A percentile compares a stretch with the other conserved stretches of the same genome.
These are phyloP conservation scores for Clarias macrocephalus DNA, from an alignment of 2,113 vertebrate species.

Conservation along the genomic window DNA sequence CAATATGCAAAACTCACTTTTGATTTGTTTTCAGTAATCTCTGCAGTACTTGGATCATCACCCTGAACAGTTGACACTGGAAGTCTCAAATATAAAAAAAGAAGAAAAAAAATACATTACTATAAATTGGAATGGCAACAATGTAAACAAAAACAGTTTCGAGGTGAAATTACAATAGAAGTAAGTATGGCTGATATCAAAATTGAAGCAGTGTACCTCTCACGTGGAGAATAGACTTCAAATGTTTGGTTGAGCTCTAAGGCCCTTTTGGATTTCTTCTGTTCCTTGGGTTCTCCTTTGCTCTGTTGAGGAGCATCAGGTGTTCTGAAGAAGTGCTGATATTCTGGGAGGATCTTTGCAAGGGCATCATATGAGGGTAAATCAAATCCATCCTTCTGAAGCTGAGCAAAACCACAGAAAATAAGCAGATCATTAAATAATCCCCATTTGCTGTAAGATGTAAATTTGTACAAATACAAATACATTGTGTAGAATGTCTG, in stretches of 20 bases:
- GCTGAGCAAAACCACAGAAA: conserved; percentile 40
- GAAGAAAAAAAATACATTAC: no score
- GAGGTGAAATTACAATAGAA: neutral
- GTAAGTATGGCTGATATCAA: neutral
- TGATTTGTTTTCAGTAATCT: conserved; percentile 56
- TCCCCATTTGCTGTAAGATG: neutral
- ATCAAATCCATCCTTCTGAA: conserved; percentile 49
- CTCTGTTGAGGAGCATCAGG: conserved; percentile 35
- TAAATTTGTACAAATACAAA: neutral
- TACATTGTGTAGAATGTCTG: neutral
- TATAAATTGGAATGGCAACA: neutral
- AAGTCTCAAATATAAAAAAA: conserved; percentile 51
- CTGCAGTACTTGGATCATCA: conserved; percentile 41
- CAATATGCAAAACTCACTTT: conserved; percentile 56
- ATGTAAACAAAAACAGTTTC: neutral
- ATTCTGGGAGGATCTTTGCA: conserved; percentile 64
- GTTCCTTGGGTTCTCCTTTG: conserved; percentile 13
- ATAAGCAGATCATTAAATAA: neutral
- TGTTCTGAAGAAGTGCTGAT: conserved; percentile 40
- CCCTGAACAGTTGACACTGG: conserved; percentile 47
- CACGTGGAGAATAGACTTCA: conserved; percentile 48
- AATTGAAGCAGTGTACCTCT: conserved; percentile 26
- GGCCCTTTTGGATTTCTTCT: conserved; percentile 17
- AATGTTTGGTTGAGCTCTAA: conserved; percentile 52
- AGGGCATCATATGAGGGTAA: conserved; percentile 69